A percentile compares a stretch with the other conserved stretches of the same genome.
phyloP scores from a whole-genome alignment of 2,888 invertebrate species.

The Deilephila elpenor region DNA sequence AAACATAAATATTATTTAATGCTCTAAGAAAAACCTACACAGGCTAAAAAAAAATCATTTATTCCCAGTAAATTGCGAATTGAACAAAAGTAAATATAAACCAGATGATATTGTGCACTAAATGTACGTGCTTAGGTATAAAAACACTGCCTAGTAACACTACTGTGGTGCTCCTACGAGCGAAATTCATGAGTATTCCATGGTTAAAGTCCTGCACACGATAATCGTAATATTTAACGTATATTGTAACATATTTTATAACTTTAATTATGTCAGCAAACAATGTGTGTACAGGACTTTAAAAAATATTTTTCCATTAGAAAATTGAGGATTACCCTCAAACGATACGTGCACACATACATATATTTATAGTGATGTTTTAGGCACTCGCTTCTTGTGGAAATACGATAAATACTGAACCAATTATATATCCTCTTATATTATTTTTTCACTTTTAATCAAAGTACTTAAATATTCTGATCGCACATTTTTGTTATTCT shows the following conservation, averaged over 20 bases:
- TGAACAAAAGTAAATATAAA: not conserved
- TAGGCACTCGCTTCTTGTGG: not conserved
- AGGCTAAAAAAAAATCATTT: not conserved
- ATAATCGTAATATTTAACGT: not conserved
- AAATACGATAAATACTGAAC: not conserved
- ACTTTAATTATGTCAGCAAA: no score
- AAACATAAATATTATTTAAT: no score
- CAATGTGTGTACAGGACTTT: not conserved
- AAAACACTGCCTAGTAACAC: not conserved
- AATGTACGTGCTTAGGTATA: not conserved
- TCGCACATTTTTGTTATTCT: no score
- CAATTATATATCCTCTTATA: not conserved
- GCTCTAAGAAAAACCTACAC: no score
- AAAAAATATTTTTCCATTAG: not conserved
- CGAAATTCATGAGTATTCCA: not conserved
- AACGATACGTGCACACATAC: not conserved
- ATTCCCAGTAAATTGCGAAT: not conserved
- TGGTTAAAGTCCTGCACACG: not conserved
- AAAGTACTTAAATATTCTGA: no score
- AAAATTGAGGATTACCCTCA: not conserved
- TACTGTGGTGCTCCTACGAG: not conserved
- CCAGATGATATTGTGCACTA: not conserved
- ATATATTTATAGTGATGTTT: not conserved
- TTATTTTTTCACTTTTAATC: no score
- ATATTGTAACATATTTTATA: not conserved